Conservation (phyloP, 2,113 vertebrate species). For the Crypturellus undulatus region DNA sequence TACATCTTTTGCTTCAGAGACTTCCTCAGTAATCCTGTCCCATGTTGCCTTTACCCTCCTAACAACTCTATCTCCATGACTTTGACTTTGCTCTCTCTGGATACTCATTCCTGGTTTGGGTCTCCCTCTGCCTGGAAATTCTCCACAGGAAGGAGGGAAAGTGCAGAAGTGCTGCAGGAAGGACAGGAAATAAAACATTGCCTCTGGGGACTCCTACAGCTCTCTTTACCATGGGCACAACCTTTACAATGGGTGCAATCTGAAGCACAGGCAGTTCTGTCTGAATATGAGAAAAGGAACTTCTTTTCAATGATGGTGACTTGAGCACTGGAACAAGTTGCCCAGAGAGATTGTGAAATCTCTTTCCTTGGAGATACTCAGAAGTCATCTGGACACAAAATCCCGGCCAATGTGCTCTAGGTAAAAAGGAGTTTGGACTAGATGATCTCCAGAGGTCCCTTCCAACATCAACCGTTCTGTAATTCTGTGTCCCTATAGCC, state of each 20-base stretch:
- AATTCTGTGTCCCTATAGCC: background rate
- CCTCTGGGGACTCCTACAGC: background rate
- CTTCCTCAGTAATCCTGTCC: background rate
- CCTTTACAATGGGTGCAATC: too few relatives aligned
- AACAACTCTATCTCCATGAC: background rate
- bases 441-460: too few relatives aligned
- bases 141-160: background rate
- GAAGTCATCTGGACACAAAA: too few relatives aligned
- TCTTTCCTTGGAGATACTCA: too few relatives aligned
- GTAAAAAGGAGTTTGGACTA: too few relatives aligned
- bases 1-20: background rate
- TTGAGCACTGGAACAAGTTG: too few relatives aligned
- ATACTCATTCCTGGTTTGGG: constrained; percentile 5
- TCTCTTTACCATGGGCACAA: background rate
- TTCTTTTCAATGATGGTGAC: too few relatives aligned
- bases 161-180: background rate
- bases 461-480: too few relatives aligned
- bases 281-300: too few relatives aligned
- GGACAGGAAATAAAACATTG: background rate
- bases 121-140: constrained; percentile 23
- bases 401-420: too few relatives aligned
- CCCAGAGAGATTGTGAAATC: too few relatives aligned
- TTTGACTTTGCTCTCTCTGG: background rate
- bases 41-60: background rate
- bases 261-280: too few relatives aligned